These are phyloP conservation scores for Mastacembelus armatus DNA, from an alignment of 2,797 vertebrate genomes.

Conservation along the genomic window DNA sequence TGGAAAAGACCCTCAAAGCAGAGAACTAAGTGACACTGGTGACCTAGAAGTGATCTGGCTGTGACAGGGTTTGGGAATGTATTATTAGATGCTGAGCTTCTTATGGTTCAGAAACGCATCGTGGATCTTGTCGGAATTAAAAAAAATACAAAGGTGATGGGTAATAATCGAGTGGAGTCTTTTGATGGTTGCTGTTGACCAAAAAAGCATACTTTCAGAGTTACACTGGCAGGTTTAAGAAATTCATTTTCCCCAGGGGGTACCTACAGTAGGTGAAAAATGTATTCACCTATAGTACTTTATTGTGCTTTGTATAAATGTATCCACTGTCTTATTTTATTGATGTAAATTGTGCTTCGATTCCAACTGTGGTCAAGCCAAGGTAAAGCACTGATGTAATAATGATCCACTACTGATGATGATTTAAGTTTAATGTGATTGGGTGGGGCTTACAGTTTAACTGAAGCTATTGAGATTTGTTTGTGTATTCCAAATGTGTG, in stretches of 20 bases:
- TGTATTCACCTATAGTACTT: neutral
- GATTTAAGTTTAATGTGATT: slow-evolving; percentile 20
- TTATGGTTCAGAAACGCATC: slow-evolving; percentile 14
- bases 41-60: slow-evolving; percentile 36
- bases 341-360: neutral
- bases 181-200: slow-evolving; percentile 5
- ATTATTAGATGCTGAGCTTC: slow-evolving; percentile 31
- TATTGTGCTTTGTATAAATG: neutral
- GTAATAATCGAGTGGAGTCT: neutral
- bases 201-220: neutral
- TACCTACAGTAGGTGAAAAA: slow-evolving; percentile 15
- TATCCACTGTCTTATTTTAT: neutral
- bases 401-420: slow-evolving; percentile 25
- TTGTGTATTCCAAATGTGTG: neutral
- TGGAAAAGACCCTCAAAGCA: slow-evolving; percentile 58
- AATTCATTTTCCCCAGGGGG: neutral
- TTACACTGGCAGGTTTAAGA: neutral
- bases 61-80: slow-evolving; percentile 31
- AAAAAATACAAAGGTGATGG: slow-evolving; percentile 5
- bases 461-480: slow-evolving; percentile 7
- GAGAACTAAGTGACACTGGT: slow-evolving; percentile 47
- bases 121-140: slow-evolving; percentile 4
- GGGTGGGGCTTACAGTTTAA: slow-evolving; percentile 16
- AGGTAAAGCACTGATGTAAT: neutral
- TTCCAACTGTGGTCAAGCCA: slow-evolving; percentile 16